Conservation (phyloP, 2,113 vertebrate genomes). For the Hypanus sabinus region DNA sequence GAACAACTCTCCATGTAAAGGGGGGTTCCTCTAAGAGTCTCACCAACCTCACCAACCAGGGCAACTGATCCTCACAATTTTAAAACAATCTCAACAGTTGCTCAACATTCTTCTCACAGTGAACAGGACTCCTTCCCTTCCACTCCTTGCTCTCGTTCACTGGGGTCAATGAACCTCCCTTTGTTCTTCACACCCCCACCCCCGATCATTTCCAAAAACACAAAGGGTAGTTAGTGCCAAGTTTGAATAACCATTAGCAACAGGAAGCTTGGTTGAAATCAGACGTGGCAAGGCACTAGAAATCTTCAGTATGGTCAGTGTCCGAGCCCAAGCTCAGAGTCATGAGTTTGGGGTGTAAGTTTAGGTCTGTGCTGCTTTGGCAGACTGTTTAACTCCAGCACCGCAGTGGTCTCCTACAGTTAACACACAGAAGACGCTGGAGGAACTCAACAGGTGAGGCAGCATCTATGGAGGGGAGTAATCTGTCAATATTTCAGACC, state of each 20-base stretch:
- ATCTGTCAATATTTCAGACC: too few species aligned
- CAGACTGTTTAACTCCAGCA: background rate
- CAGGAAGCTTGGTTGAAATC: background rate
- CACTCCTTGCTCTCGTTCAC: background rate
- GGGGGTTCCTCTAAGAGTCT: background rate
- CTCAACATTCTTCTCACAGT: background rate
- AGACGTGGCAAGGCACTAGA: background rate
- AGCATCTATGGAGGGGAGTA: too few species aligned
- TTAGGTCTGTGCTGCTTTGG: background rate
- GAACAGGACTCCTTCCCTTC: background rate
- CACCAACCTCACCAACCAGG: background rate
- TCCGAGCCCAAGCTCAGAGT: too few species aligned
- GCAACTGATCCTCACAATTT: background rate
- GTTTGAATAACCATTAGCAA: background rate
- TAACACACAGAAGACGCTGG: too few species aligned
- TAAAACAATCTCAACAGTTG: background rate
- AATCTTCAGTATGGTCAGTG: background rate
- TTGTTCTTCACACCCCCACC: background rate
- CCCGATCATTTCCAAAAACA: background rate
- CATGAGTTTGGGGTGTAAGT: too few species aligned
- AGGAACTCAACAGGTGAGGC: too few species aligned
- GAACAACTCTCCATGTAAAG: background rate
- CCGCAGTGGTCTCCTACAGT: too few species aligned
- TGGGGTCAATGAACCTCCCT: background rate
- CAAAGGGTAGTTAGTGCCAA: background rate